Base-by-base conservation (phyloP, 2,888 invertebrate species). In the Amblyjoppa proteus region DNA sequence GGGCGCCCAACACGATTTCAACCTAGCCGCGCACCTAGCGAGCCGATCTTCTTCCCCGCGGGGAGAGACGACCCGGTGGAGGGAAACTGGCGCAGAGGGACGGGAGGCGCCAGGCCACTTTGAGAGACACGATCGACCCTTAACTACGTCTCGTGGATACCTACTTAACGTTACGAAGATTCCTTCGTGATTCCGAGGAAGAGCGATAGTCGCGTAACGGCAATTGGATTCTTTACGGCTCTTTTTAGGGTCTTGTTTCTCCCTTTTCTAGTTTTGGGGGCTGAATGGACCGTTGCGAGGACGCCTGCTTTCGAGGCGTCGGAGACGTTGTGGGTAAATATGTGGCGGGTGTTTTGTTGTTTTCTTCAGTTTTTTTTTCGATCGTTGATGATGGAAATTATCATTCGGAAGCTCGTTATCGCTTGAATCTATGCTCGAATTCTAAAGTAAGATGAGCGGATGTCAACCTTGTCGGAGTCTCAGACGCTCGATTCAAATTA, bases 51-150 rank as follows among this genome's bases (percentile, higher is more conserved):
- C 61, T n/a, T 34, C 31, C 34, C 6, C 34, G 31, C 61, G n/a
- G 68, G 51, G 25, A 71, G 61, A 69, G 53, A 28, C 38, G 69
- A 74, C 70, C 38, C 38, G 53, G 53, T 70, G 51, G 78, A 45
- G 84, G 84, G 61, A 80, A 56, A 82, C 79, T 79, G 84, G 87
- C 88, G 85, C 88, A 87, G 86, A 85, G 84, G 86, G 84, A 89
- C 70, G 81, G 88, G 85, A 90, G 92, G 92, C 92, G 93, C 93
- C 92, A 89, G 89, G 91, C 92, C 92, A 92, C 93, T 92, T 92
- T 91, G 88, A 88, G 86, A 88, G 86, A 90, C 89, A 88, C 91
- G 90, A 92, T 92, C 91, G 91, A 90, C 91, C 90, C 91, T 90
- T 91, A 91, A 92, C 91, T 90, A 92, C 90, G 91, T 87, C 79